Evolutionary conservation across 2,888 invertebrate genomes (phyloP).

Genomic region (Drosophila mulleri): DNA sequence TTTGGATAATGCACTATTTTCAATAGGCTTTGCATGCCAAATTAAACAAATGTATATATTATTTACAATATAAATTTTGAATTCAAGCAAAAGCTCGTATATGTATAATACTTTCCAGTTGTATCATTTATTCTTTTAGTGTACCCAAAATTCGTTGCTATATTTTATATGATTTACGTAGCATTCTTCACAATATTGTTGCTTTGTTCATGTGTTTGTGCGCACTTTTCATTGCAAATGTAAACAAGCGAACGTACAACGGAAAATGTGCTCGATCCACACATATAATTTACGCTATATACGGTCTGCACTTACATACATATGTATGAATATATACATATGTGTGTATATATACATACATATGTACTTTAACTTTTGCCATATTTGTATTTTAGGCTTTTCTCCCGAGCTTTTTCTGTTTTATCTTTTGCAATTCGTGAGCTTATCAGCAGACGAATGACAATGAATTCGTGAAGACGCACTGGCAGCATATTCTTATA

Average conservation of each 20-base stretch:
- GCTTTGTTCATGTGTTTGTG: constrained; percentile 4
- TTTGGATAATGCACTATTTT: no score
- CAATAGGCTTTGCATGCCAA: neutral
- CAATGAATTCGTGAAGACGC: constrained; percentile 63
- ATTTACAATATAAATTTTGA: neutral
- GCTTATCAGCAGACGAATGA: constrained; percentile 62
- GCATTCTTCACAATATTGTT: constrained; percentile 1
- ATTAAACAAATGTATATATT: neutral
- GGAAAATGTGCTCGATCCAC: constrained; percentile 14
- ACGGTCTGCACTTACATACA: neutral
- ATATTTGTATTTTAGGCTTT: constrained; percentile 14
- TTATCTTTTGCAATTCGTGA: constrained; percentile 22
- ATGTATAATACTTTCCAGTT: neutral
- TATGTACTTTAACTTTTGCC: neutral
- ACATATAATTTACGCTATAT: constrained; percentile 15
- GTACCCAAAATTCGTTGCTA: constrained; percentile 10
- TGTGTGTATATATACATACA: constrained; percentile 1
- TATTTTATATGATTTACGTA: constrained; percentile 6
- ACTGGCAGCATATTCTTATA: constrained; percentile 16
- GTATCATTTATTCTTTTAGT: neutral
- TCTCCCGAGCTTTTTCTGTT: constrained; percentile 14
- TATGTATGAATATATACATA: neutral
- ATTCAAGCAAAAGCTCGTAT: neutral
- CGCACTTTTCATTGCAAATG: constrained; percentile 11
- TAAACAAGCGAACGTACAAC: constrained; percentile 31